Conservation (phyloP, 2,797 vertebrate genomes). For the Rhinogobio ventralis region DNA sequence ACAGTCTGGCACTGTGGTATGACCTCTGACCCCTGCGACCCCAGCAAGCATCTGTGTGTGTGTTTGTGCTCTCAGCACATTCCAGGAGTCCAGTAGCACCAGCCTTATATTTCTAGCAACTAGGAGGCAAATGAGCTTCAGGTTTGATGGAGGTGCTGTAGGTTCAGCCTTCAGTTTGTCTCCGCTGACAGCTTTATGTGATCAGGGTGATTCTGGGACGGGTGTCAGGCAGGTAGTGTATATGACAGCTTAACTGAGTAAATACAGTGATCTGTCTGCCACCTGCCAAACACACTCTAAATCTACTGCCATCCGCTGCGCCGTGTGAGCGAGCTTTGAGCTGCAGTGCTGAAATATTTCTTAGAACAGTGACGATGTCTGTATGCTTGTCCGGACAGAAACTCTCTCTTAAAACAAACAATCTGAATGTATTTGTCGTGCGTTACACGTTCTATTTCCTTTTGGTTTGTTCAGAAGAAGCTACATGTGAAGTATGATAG, state of each 20-base stretch:
- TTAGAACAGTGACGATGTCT: constrained; percentile 28
- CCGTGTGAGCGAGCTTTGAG: constrained; percentile 46
- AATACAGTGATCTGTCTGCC: constrained; percentile 66
- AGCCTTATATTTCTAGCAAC: constrained; percentile 58
- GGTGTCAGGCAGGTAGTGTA: constrained; percentile 64
- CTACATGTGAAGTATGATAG: constrained; percentile 66
- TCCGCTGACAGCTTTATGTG: constrained; percentile 64
- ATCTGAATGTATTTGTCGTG: neutral
- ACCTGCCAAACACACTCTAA: constrained; percentile 61
- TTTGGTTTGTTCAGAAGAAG: constrained; percentile 53
- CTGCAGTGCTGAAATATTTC: constrained; percentile 49
- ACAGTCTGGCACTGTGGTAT: neutral
- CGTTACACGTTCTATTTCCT: constrained; percentile 56
- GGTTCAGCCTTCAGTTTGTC: constrained; percentile 62
- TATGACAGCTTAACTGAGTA: constrained; percentile 64
- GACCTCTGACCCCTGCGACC: constrained; percentile 6
- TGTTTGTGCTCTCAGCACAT: constrained; percentile 48
- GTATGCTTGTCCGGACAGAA: constrained; percentile 38
- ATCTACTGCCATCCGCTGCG: constrained; percentile 53
- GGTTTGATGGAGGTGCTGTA: constrained; percentile 61
- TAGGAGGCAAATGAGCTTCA: constrained; percentile 57
- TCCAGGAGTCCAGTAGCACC: constrained; percentile 55
- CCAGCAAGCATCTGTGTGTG: constrained; percentile 17
- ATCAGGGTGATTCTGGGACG: constrained; percentile 60
- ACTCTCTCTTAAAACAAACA: neutral